Base-by-base conservation (phyloP, 2,113 vertebrate species). In the Nibea coibor region DNA sequence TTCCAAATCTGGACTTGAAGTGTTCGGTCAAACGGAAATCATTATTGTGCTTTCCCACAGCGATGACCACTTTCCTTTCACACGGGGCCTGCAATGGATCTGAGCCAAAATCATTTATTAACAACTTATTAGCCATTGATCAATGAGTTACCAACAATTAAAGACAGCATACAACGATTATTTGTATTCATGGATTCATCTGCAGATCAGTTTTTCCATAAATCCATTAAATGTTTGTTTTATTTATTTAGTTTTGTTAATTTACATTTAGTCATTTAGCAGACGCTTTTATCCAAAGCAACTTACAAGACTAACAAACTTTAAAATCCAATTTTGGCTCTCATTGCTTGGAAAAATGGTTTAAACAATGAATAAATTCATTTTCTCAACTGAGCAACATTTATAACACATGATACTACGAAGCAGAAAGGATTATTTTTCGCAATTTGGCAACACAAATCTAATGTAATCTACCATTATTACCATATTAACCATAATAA, bases 1-100 rank as follows among this genome's bases (percentile, higher is more conserved):
- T 75, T 26, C 24, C 31, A 62, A 72, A 83, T 78, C 26, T 78
- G 67, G 80, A 68, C 45, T 22, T 67, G 1, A 81, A 65, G 43
- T 75, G 19, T 72, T 45, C 26, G 22, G 54, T 61, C 39, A 66
- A 75, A 56, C 10, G 22, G 68, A 78, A 76, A 58, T 78, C 48
- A 71, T 45, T 45, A 58, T 69, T 50, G 61, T 57, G 56, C 47
- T 80, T 68, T 72, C 26, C 35, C 31, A 39, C 20, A 28, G 48
- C 24, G 24, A 72, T 24, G 45, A 59, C 10, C 26, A 6, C 14
- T 54, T 78, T 81, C 35, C 35, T 39, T 39, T 39, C 35, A 9
- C 35, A 39, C 8, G 35, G 8, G 35, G 35, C 7, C 14, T 45
- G 12, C 35, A 42, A 14, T 61, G 16, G 28, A 59, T 31, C 26